A percentile compares a stretch with the other conserved stretches of the same genome.
phyloP scores from a whole-genome alignment of 23 tunicate genomes.

The Halocynthia roretzi region DNA sequence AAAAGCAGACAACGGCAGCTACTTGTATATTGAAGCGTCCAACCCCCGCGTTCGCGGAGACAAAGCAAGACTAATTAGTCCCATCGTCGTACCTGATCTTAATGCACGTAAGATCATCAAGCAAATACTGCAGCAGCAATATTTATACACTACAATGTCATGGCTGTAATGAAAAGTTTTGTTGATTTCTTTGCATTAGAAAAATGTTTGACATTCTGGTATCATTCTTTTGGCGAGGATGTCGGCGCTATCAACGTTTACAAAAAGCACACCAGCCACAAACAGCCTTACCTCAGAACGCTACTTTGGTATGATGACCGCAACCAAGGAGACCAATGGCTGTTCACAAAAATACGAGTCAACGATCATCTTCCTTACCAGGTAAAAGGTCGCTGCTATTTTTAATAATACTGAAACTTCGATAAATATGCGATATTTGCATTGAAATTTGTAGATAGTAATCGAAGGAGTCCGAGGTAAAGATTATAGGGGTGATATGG shows the following conservation, averaged over 20 bases:
- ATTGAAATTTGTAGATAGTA: slow-evolving; percentile 32
- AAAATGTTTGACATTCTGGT: slow-evolving; percentile 81
- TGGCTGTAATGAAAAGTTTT: not conserved
- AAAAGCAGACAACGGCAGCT: slow-evolving; percentile 36
- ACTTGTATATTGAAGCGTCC: slow-evolving; percentile 53
- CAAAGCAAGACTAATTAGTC: slow-evolving; percentile 62
- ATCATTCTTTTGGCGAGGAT: slow-evolving; percentile 56
- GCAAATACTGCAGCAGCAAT: not conserved
- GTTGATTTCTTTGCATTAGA: slow-evolving; percentile 3
- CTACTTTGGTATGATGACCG: slow-evolving; percentile 44
- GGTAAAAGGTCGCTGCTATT: slow-evolving; percentile 20
- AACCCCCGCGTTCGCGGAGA: slow-evolving; percentile 50
- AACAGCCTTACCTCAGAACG: slow-evolving; percentile 9
- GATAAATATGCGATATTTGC: not conserved
- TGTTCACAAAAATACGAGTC: slow-evolving; percentile 37
- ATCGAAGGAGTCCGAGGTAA: slow-evolving; percentile 58
- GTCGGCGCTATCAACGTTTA: slow-evolving; percentile 58
- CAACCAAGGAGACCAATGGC: slow-evolving; percentile 78
- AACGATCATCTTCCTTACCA: slow-evolving; percentile 44
- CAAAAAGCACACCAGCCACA: slow-evolving; percentile 23
- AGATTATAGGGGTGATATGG: slow-evolving; percentile 56
- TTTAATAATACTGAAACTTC: not conserved
- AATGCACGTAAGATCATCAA: slow-evolving; percentile 33
- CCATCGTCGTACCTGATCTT: slow-evolving; percentile 34
- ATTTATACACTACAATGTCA: not conserved